A percentile compares a stretch with the other conserved stretches of the same genome.
phyloP scores from a whole-genome alignment of 2,113 vertebrate genomes.

The Apteryx mantelli region DNA sequence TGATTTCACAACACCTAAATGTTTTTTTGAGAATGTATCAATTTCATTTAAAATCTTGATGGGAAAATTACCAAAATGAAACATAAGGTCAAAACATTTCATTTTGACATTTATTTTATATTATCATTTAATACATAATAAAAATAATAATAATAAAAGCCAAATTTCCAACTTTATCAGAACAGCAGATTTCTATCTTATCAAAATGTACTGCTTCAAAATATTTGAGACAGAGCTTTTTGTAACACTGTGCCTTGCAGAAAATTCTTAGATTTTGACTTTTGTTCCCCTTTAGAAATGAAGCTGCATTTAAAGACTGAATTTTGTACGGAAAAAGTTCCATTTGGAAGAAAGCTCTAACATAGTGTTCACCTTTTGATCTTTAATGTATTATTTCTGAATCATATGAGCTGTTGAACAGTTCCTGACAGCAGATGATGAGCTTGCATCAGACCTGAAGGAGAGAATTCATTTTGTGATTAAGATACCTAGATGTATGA shows the following conservation, averaged over 20 bases:
- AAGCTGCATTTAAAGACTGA: conserved; percentile 38
- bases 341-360: conserved; percentile 48
- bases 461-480: conserved; percentile 4
- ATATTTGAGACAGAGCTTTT: conserved; percentile 27
- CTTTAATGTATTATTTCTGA: conserved; percentile 74
- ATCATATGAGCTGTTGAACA: conserved; percentile 66
- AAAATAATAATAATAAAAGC: neutral
- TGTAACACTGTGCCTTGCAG: conserved; percentile 18
- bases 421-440: conserved; percentile 50
- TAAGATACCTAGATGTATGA: neutral
- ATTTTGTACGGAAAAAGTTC: conserved; percentile 46
- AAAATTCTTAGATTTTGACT: conserved; percentile 56
- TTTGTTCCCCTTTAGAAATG: conserved; percentile 39
- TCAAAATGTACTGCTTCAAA: conserved; percentile 32
- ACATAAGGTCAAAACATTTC: conserved; percentile 27
- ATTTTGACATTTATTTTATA: conserved; percentile 40
- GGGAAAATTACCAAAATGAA: conserved; percentile 48
- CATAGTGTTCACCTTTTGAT: conserved; percentile 64
- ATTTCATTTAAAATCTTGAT: conserved; percentile 20
- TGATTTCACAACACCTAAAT: neutral
- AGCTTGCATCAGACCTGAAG: conserved; percentile 37
- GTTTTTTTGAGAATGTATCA: neutral
- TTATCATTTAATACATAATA: conserved; percentile 28
- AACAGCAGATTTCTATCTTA: conserved; percentile 21
- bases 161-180: conserved; percentile 27